Evolutionary conservation across 2,797 vertebrate genomes (phyloP).

Genomic region (Tamandua tetradactyla): DNA sequence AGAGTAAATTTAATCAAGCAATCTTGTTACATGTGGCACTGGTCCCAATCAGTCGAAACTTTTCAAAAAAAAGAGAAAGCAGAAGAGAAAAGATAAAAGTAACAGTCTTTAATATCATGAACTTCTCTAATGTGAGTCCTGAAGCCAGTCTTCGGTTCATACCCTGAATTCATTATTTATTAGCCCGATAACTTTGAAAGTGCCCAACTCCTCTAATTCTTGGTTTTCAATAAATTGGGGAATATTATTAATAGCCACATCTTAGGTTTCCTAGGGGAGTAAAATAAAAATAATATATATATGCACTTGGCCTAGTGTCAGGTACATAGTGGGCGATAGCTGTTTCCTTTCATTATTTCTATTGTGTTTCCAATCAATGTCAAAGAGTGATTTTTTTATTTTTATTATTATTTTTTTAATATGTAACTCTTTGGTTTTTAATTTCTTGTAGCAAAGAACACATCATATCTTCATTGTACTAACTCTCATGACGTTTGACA

Average conservation of each 20-base stretch:
- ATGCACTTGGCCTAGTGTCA: background rate
- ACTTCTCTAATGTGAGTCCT: conserved; percentile 9
- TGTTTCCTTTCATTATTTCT: background rate
- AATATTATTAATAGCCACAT: background rate
- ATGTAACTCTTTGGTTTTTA: background rate
- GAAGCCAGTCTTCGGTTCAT: background rate
- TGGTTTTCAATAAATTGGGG: background rate
- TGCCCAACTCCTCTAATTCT: background rate
- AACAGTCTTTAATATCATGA: conserved; percentile 30
- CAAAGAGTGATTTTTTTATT: conserved; percentile 34
- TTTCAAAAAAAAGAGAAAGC: conserved; percentile 71
- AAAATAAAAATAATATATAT: background rate
- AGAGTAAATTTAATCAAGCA: conserved; percentile 81
- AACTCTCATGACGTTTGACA: background rate
- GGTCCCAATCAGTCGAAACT: conserved; percentile 74
- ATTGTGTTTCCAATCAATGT: background rate
- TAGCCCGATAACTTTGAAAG: background rate
- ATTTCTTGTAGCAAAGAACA: background rate
- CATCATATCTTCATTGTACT: background rate
- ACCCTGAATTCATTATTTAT: background rate
- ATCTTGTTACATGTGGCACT: conserved; percentile 79
- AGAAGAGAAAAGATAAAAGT: conserved; percentile 71
- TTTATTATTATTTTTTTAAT: background rate
- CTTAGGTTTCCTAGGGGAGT: background rate
- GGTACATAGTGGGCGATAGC: background rate